These are phyloP conservation scores for Sussaba pulchella DNA, from an alignment of 2,888 invertebrate species.

Conservation along the genomic window DNA sequence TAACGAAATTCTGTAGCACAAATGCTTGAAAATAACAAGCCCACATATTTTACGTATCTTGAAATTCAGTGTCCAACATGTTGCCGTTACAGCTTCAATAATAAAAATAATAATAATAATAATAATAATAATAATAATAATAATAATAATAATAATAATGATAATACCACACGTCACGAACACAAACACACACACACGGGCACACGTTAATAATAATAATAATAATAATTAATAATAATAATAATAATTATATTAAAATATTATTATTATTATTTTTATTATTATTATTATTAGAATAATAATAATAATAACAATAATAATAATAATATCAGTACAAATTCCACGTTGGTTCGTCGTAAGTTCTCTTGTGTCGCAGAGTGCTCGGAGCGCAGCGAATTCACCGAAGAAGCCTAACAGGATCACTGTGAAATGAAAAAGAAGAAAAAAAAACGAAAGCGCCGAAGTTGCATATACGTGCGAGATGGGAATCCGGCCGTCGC, in stretches of 20 bases:
- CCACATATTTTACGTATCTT: conserved; percentile 39
- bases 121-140: too few species aligned
- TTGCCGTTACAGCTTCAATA: conserved; percentile 13
- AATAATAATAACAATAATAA: conserved; percentile 11
- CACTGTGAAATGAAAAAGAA: conserved; percentile 35
- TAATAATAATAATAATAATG: too few species aligned
- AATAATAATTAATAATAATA: too few species aligned
- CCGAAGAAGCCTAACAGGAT: conserved; percentile 28
- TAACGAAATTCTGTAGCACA: conserved; percentile 35
- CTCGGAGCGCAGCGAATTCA: not conserved
- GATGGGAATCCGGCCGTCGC: conserved; percentile 22
- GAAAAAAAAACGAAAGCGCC: conserved; percentile 10
- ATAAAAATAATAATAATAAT: not conserved
- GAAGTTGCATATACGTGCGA: not conserved
- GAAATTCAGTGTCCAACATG: conserved; percentile 26
- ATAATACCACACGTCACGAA: too few species aligned
- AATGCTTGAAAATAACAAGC: conserved; percentile 40
- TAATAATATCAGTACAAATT: conserved; percentile 11
- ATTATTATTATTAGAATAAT: too few species aligned
- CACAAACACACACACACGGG: too few species aligned
- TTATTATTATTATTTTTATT: too few species aligned
- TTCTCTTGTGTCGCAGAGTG: not conserved
- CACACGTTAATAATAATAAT: too few species aligned
- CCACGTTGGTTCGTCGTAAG: not conserved
- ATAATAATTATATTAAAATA: too few species aligned